phyloP scores from a whole-genome alignment of 2,888 invertebrate species.

The Lissocephala sabroskyi region DNA sequence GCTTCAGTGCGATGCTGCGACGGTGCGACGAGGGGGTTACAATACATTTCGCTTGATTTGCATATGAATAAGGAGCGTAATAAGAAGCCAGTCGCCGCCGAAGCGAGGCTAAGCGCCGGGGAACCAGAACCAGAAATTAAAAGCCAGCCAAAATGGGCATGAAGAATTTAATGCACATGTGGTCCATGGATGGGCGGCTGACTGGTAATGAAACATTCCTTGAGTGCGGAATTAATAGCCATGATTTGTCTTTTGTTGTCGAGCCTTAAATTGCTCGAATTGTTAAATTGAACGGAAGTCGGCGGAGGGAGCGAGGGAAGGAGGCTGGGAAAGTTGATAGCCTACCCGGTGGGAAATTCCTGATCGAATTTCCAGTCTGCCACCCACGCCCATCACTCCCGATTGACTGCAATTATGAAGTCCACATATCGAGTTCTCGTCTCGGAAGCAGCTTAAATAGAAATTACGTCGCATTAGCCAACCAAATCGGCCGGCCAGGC shows the following conservation, averaged over 20 bases:
- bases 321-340: background rate
- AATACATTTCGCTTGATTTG: slow-evolving; percentile 35
- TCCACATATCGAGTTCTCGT: background rate
- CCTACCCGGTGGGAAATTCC: background rate
- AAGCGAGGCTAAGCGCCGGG: background rate
- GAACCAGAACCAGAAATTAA: slow-evolving; percentile 44
- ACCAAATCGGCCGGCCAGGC: slow-evolving; percentile 11
- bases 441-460: slow-evolving; percentile 57
- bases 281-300: slow-evolving; percentile 4
- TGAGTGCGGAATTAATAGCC: slow-evolving; percentile 63
- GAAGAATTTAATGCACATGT: slow-evolving; percentile 12
- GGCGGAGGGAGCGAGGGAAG: slow-evolving; percentile 4
- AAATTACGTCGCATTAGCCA: slow-evolving; percentile 62
- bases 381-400: slow-evolving; percentile 44
- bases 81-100: slow-evolving; percentile 38
- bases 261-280: slow-evolving; percentile 5
- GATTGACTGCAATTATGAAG: slow-evolving; percentile 67
- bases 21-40: too few species aligned
- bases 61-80: slow-evolving; percentile 57
- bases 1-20: background rate
- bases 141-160: slow-evolving; percentile 33
- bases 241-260: slow-evolving; percentile 56
- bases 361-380: background rate
- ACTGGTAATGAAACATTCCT: slow-evolving; percentile 66
- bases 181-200: slow-evolving; percentile 3